Evolutionary conservation across 1,140 invertebrate genomes (phyloP).

Genomic region (Anoplolepis gracilipes): DNA sequence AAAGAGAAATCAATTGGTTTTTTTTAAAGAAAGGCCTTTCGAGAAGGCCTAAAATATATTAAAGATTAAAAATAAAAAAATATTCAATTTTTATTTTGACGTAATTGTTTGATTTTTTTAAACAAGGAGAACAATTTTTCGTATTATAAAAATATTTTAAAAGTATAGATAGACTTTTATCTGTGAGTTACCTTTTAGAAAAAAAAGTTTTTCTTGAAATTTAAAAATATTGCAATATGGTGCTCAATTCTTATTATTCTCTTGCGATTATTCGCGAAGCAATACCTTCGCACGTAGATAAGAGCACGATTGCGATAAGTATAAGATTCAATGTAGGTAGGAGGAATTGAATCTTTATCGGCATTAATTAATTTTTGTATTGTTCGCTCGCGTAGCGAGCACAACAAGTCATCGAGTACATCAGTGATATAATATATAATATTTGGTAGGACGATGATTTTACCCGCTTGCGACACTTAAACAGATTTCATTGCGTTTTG

Average conservation of each 20-base stretch:
- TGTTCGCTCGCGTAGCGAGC: conserved; percentile 58
- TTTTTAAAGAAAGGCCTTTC: not conserved
- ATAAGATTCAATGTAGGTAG: conserved; percentile 57
- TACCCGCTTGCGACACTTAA: too few relatives aligned
- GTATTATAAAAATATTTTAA: not conserved
- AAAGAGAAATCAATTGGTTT: not conserved
- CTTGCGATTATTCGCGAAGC: conserved; percentile 5
- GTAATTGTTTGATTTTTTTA: not conserved
- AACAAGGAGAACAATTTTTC: not conserved
- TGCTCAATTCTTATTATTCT: conserved; percentile 14
- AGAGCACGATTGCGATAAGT: conserved; percentile 55
- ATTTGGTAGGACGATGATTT: too few relatives aligned
- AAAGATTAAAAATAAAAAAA: too few relatives aligned
- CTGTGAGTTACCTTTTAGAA: not conserved
- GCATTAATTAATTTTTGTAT: conserved; percentile 61
- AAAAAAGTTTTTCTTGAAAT: not conserved
- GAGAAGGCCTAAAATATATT: too few relatives aligned
- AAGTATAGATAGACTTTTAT: not conserved
- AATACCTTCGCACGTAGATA: conserved; percentile 38
- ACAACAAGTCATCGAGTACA: conserved; percentile 52
- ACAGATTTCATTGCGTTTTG: too few relatives aligned
- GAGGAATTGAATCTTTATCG: conserved; percentile 63
- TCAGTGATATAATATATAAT: too few relatives aligned
- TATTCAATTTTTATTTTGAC: conserved; percentile 18
- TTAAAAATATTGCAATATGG: conserved; percentile 23